phyloP scores from a whole-genome alignment of 2,113 vertebrate genomes.

The Nycticryphes semicollaris region DNA sequence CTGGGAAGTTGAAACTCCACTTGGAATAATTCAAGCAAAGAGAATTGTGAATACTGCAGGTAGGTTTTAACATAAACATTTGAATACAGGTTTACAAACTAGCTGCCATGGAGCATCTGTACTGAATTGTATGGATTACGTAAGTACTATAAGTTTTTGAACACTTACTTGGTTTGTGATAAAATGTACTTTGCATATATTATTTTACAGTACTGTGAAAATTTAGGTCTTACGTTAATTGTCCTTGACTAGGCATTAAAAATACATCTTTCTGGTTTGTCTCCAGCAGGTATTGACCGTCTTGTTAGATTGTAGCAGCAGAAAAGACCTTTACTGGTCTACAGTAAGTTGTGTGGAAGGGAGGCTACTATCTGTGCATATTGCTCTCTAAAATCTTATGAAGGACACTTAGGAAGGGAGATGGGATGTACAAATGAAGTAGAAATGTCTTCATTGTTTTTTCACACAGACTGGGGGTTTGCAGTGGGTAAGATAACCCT shows the following conservation, averaged over 20 bases:
- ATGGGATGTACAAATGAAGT: background rate
- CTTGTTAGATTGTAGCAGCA: background rate
- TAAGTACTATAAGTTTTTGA: background rate
- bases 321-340: background rate
- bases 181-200: background rate
- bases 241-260: background rate
- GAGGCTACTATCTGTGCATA: background rate
- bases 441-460: background rate
- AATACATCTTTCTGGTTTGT: background rate
- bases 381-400: background rate
- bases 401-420: background rate
- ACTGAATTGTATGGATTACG: background rate
- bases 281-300: background rate
- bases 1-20: conserved; percentile 91
- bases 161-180: background rate
- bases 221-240: background rate
- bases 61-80: conserved; percentile 50
- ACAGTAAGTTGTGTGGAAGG: background rate
- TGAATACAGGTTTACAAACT: background rate
- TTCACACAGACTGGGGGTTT: background rate
- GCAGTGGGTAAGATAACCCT: background rate
- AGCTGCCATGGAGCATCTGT: background rate
- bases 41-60: conserved; percentile 91
- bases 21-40: conserved; percentile 86
- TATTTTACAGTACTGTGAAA: background rate